These are phyloP conservation scores for Hermetia illucens DNA, from an alignment of 1,140 invertebrate species.

Conservation along the genomic window DNA sequence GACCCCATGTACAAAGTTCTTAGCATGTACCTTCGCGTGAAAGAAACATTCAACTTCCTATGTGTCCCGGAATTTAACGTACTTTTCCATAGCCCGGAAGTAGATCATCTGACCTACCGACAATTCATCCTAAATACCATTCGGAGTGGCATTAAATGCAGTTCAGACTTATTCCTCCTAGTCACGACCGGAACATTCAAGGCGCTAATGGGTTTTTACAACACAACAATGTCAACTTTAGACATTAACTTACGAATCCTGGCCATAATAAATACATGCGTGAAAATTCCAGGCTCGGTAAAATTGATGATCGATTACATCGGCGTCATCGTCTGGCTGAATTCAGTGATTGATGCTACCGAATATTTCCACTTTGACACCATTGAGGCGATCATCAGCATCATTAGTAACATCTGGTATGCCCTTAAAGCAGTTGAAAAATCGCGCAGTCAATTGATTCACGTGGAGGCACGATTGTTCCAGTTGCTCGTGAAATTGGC, in stretches of 20 bases:
- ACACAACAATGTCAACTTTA: conserved; percentile 25
- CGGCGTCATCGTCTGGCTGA: conserved; percentile 46
- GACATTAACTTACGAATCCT: conserved; percentile 45
- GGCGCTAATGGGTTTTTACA: conserved; percentile 39
- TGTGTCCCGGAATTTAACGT: conserved; percentile 57
- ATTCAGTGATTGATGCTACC: conserved; percentile 16
- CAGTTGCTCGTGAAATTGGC: conserved; percentile 15
- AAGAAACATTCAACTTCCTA: conserved; percentile 45
- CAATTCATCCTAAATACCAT: conserved; percentile 50
- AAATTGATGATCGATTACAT: conserved; percentile 44
- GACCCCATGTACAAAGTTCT: conserved; percentile 46
- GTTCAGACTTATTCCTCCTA: conserved; percentile 39
- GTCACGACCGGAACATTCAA: conserved; percentile 44
- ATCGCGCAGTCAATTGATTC: conserved; percentile 13
- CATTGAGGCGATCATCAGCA: conserved; percentile 26
- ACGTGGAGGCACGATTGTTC: conserved; percentile 15
- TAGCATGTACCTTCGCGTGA: conserved; percentile 48
- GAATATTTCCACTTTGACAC: conserved; percentile 28
- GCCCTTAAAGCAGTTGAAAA: conserved; percentile 15
- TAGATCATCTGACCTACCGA: conserved; percentile 40
- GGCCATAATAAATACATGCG: conserved; percentile 39
- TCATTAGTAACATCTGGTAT: conserved; percentile 26
- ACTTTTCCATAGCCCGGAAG: conserved; percentile 47
- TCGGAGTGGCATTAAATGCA: conserved; percentile 42
- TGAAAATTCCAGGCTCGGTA: conserved; percentile 40